phyloP scores from a whole-genome alignment of 2,888 invertebrate species.

The Pristionchus arcanus region DNA sequence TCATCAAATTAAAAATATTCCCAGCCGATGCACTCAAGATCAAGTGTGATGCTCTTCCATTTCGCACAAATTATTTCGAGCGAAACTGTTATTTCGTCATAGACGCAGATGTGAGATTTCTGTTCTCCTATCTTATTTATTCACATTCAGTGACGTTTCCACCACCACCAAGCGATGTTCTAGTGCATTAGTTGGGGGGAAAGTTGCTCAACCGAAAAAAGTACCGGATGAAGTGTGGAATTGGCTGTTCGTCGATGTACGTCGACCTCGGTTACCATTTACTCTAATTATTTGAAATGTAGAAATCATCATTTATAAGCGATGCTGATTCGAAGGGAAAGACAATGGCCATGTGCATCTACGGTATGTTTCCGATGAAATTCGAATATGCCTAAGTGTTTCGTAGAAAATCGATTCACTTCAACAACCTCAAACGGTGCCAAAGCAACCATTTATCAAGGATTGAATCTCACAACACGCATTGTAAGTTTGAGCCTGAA shows the following conservation, averaged over 20 bases:
- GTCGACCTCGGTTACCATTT: too few species aligned
- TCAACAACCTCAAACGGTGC: background rate
- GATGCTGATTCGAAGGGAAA: background rate
- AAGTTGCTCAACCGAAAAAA: background rate
- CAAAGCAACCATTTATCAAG: background rate
- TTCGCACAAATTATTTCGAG: background rate
- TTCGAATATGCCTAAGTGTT: background rate
- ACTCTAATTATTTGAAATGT: background rate
- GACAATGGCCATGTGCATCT: too few species aligned
- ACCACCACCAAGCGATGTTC: background rate
- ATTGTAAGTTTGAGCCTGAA: background rate
- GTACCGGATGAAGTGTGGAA: background rate
- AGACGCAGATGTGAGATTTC: background rate
- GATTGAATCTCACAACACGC: background rate
- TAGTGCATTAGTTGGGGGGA: background rate
- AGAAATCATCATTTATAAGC: background rate
- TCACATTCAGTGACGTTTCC: background rate
- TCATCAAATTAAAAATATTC: background rate
- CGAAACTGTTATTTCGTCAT: background rate
- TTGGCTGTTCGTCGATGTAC: background rate
- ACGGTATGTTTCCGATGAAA: too few species aligned
- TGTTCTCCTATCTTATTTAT: too few species aligned
- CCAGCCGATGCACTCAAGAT: background rate
- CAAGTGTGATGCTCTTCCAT: background rate
- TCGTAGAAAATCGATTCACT: background rate